These are phyloP conservation scores for Pycnonotus jocosus DNA, from an alignment of 2,113 vertebrate genomes.

Conservation along the genomic window DNA sequence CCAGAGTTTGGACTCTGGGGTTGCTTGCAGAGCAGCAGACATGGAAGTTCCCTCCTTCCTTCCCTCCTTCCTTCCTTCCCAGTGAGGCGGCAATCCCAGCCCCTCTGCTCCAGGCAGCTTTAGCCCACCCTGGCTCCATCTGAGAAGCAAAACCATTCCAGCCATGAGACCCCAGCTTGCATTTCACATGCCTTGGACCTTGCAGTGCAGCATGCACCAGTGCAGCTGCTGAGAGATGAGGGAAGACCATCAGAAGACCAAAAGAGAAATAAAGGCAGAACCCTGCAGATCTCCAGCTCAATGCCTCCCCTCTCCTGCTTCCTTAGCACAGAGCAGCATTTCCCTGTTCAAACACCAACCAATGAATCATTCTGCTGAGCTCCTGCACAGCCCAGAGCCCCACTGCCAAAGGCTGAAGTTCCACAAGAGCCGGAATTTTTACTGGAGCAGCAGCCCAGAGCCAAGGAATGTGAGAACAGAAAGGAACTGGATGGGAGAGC, in stretches of 20 bases:
- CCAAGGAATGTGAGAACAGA: background rate
- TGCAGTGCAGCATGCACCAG: background rate
- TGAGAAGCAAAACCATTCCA: background rate
- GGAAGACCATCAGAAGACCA: background rate
- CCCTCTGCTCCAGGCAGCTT: background rate
- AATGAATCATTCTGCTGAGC: background rate
- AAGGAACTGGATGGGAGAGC: background rate
- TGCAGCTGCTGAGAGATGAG: background rate
- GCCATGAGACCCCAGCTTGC: background rate
- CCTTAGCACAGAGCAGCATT: rapidly evolving
- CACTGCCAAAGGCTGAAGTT: background rate
- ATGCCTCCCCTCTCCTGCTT: background rate
- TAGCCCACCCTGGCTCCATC: background rate
- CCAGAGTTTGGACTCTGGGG: too few relatives aligned
- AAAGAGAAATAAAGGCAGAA: background rate
- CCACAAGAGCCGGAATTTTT: background rate
- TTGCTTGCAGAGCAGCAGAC: background rate
- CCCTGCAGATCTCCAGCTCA: rapidly evolving
- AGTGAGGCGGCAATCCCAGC: background rate
- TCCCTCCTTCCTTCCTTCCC: background rate
- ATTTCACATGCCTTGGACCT: background rate
- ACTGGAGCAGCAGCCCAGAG: background rate
- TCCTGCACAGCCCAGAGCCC: background rate
- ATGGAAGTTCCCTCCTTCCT: background rate
- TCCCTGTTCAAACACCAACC: background rate